A percentile compares a stretch with the other conserved stretches of the same genome.
phyloP scores from a whole-genome alignment of 2,888 invertebrate species.

The Rhamnusium bicolor region DNA sequence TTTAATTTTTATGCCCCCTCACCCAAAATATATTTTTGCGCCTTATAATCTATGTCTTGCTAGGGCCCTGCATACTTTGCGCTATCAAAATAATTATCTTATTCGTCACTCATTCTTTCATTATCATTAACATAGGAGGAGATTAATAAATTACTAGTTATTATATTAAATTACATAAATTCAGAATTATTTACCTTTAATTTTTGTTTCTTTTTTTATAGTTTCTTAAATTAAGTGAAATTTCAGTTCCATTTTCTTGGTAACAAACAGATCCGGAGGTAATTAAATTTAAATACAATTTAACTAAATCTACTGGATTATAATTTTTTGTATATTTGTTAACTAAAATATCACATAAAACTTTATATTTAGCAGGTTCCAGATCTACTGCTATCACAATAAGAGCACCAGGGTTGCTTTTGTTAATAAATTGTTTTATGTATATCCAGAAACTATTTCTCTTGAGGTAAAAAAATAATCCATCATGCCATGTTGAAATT shows the following conservation, averaged over 20 bases:
- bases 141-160: too few species aligned
- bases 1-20: too few species aligned
- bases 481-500: neutral
- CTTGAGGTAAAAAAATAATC: constrained; percentile 42
- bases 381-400: constrained; percentile 48
- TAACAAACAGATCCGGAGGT: constrained; percentile 45
- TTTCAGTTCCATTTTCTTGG: constrained; percentile 53
- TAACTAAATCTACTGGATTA: constrained; percentile 54
- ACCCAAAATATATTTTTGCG: too few species aligned
- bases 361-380: constrained; percentile 50
- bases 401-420: constrained; percentile 45
- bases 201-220: constrained; percentile 23
- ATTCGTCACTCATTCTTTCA: too few species aligned
- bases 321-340: constrained; percentile 44
- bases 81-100: too few species aligned
- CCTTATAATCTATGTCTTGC: too few species aligned
- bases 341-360: constrained; percentile 48
- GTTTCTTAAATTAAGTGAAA: constrained; percentile 40
- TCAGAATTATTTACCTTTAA: constrained; percentile 22
- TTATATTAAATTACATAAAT: too few species aligned
- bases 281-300: constrained; percentile 52
- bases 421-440: constrained; percentile 41
- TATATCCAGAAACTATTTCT: constrained; percentile 49
- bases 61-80: too few species aligned
- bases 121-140: too few species aligned